Conservation (phyloP, 2,113 vertebrate genomes). For the Onychorhynchus coronatus region DNA sequence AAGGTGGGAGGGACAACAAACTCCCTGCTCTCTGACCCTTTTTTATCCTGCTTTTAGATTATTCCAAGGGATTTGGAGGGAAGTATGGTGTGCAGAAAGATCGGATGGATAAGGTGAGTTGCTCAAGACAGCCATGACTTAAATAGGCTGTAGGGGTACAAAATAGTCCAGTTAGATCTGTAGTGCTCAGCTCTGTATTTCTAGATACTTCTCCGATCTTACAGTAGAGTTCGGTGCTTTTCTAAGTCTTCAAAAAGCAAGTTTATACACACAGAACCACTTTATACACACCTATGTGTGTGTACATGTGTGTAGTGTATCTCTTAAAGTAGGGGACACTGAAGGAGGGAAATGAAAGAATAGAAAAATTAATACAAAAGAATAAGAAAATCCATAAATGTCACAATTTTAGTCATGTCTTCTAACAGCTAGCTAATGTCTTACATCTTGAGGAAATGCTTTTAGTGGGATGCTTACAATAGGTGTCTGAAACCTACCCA, state of each 20-base stretch:
- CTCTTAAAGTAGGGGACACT: background rate
- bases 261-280: background rate
- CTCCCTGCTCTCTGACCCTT: background rate
- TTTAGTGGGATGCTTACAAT: background rate
- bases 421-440: background rate
- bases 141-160: background rate
- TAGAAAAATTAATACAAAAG: background rate
- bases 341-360: background rate
- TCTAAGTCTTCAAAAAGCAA: background rate
- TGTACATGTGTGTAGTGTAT: background rate
- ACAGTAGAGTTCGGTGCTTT: background rate
- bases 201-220: background rate
- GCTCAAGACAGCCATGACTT: accelerated
- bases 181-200: background rate
- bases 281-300: too few species aligned
- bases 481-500: background rate
- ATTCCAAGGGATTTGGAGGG: conserved; percentile 92
- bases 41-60: conserved; percentile 78
- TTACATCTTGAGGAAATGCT: background rate
- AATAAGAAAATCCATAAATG: background rate
- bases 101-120: conserved; percentile 92
- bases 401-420: background rate
- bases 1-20: background rate
- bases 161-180: background rate
- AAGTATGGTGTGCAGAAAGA: conserved; percentile 95